Percentiles rank a stretch among this genome's conserved stretches.
Evolutionary conservation across 2,113 vertebrate genomes (phyloP).

Genomic region (Progne subis): DNA sequence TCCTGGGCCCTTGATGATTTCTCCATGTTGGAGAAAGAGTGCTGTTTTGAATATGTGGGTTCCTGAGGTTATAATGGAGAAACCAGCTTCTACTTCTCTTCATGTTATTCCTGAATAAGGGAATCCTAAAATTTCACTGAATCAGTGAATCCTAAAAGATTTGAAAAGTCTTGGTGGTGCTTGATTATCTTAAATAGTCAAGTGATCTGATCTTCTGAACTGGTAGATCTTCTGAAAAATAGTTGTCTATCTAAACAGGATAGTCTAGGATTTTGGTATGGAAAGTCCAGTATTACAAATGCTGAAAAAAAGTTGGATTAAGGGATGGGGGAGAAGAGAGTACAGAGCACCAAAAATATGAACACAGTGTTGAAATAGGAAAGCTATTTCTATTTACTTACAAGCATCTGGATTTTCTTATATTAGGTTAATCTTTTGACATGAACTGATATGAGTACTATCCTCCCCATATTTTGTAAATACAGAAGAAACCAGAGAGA

Average conservation of each 20-base stretch:
- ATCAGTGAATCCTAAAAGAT: not conserved
- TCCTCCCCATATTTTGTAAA: not conserved
- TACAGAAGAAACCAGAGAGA: not conserved
- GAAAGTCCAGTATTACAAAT: not conserved
- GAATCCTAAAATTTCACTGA: no score
- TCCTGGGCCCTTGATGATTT: not conserved
- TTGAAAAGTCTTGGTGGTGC: not conserved
- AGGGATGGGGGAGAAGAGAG: accelerated
- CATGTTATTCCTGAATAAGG: not conserved
- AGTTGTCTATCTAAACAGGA: not conserved
- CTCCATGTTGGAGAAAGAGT: not conserved
- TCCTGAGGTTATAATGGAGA: not conserved
- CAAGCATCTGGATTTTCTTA: not conserved
- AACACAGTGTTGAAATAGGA: not conserved
- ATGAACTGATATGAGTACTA: not conserved
- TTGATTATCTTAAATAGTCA: not conserved
- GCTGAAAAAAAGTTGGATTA: not conserved
- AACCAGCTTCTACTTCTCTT: not conserved
- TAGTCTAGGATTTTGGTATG: not conserved
- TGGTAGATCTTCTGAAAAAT: not conserved
- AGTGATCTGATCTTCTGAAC: no score
- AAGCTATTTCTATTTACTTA: not conserved
- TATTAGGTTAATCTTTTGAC: not conserved
- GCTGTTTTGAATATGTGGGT: not conserved
- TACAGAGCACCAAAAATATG: not conserved